phyloP scores from a whole-genome alignment of 1,140 invertebrate species.

The Caerostris darwini region DNA sequence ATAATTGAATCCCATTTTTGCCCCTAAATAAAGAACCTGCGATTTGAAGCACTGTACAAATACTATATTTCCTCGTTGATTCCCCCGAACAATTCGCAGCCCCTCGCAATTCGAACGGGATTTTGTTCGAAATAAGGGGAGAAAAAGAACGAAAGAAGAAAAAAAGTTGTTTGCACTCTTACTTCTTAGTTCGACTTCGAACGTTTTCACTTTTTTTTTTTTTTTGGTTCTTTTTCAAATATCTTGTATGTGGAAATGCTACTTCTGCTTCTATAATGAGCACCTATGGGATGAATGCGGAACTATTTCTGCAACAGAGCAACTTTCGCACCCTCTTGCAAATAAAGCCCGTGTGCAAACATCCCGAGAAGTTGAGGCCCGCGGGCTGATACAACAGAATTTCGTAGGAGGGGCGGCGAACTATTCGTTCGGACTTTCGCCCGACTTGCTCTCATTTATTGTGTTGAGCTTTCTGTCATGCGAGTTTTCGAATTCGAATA shows the following conservation, averaged over 20 bases:
- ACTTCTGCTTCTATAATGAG: slow-evolving; percentile 64
- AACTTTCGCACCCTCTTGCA: slow-evolving; percentile 17
- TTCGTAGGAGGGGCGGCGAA: background rate
- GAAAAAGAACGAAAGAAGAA: no score
- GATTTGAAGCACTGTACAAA: slow-evolving; percentile 70
- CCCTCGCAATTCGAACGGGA: slow-evolving; percentile 54
- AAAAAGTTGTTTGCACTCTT: background rate
- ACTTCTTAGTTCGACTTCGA: background rate
- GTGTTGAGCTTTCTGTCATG: background rate
- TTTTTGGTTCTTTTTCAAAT: background rate
- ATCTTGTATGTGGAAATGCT: background rate
- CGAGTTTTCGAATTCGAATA: background rate
- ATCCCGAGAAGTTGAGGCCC: background rate
- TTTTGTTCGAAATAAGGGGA: background rate
- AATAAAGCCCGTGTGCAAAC: slow-evolving; percentile 62
- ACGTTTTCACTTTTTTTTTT: background rate
- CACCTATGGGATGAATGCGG: slow-evolving; percentile 70
- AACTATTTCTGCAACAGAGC: slow-evolving; percentile 51
- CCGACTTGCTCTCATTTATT: background rate
- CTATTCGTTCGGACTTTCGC: background rate
- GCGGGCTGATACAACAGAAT: slow-evolving; percentile 36
- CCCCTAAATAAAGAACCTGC: slow-evolving; percentile 66
- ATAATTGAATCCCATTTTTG: slow-evolving; percentile 69
- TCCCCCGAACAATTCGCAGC: slow-evolving; percentile 66
- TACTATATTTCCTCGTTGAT: slow-evolving; percentile 54